phyloP scores from a whole-genome alignment of 2,113 vertebrate genomes.

The Nycticryphes semicollaris region DNA sequence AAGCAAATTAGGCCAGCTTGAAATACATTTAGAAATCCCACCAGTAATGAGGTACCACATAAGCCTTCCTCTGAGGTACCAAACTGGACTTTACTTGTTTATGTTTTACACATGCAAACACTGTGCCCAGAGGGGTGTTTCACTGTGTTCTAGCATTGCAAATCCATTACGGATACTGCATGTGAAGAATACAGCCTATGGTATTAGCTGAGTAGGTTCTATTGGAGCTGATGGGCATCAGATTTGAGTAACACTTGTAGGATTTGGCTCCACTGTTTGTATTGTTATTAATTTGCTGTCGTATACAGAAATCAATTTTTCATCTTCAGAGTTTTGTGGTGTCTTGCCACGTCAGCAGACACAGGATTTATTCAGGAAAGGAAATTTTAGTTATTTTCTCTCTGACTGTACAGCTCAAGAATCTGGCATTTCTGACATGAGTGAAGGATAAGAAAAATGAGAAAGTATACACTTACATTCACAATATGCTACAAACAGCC shows the following conservation, averaged over 20 bases:
- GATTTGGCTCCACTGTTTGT: background rate
- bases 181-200: background rate
- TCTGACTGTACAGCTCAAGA: background rate
- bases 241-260: background rate
- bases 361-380: constrained; percentile 21
- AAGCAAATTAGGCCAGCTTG: background rate
- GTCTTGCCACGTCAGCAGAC: constrained; percentile 1
- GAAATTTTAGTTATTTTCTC: constrained; percentile 37
- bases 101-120: rapidly evolving
- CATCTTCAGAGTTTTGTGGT: background rate
- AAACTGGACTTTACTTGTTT: background rate
- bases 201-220: background rate
- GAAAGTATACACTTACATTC: background rate
- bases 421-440: constrained; percentile 32
- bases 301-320: background rate
- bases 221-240: background rate
- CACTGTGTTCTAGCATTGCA: background rate
- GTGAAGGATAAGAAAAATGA: background rate
- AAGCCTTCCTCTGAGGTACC: background rate
- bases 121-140: background rate
- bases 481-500: background rate
- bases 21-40: background rate
- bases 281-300: background rate
- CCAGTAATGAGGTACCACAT: background rate
- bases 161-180: background rate